Conservation (phyloP, 2,888 invertebrate species). For the Dermolepida albohirtum region DNA sequence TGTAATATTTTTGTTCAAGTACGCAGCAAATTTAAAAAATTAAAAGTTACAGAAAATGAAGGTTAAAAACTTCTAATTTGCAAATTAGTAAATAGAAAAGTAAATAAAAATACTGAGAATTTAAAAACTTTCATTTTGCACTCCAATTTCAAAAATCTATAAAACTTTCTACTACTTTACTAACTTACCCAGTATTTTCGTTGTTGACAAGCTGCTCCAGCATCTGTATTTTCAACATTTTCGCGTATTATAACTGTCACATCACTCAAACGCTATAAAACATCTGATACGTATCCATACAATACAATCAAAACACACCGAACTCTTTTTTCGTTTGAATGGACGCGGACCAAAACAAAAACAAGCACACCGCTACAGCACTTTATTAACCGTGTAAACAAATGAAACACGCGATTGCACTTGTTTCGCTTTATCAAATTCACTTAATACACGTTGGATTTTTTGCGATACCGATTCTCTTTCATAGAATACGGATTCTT, state of each 20-base stretch:
- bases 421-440: conserved; percentile 12
- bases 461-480: neutral
- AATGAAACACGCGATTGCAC: conserved; percentile 23
- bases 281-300: neutral
- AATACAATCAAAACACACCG: conserved; percentile 5
- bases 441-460: neutral
- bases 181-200: conserved; percentile 65
- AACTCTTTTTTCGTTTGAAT: conserved; percentile 2
- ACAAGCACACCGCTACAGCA: conserved; percentile 10
- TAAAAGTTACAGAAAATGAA: no score
- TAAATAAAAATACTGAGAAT: no score
- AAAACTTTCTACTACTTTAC: no score
- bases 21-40: no score
- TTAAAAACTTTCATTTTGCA: no score
- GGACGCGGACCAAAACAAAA: conserved; percentile 16
- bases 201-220: conserved; percentile 79
- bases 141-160: no score
- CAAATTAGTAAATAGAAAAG: no score
- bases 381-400: conserved; percentile 32
- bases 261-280: conserved; percentile 5
- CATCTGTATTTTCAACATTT: conserved; percentile 82
- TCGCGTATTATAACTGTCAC: conserved; percentile 48
- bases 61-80: no score
- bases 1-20: no score
- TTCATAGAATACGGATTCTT: neutral